Percentiles rank a stretch among this genome's conserved stretches.
These are phyloP conservation scores for Chaetodon trifasciatus DNA, from an alignment of 2,797 vertebrate genomes.

Conservation along the genomic window DNA sequence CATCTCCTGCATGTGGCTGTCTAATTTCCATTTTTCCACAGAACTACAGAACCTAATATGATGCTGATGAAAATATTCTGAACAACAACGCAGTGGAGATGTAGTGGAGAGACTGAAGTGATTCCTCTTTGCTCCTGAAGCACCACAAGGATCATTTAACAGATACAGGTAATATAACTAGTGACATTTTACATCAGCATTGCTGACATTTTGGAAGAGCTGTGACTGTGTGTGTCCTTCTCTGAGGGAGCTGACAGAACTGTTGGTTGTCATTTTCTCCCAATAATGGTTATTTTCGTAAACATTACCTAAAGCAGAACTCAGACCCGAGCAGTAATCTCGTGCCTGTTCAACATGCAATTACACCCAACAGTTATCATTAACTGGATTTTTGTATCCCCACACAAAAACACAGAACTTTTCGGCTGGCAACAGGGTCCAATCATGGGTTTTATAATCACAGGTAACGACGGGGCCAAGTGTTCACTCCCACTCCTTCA, in stretches of 20 bases:
- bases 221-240: conserved; percentile 28
- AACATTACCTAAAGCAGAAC: conserved; percentile 60
- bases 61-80: not conserved
- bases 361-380: conserved; percentile 68
- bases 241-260: conserved; percentile 22
- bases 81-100: not conserved
- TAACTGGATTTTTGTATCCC: conserved; percentile 67
- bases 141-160: conserved; percentile 1
- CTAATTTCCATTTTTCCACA: not conserved
- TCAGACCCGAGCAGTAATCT: conserved; percentile 47
- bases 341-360: conserved; percentile 64
- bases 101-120: not conserved
- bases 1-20: not conserved
- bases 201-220: conserved; percentile 30
- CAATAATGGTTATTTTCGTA: conserved; percentile 55
- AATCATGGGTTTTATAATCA: conserved; percentile 58
- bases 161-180: not conserved
- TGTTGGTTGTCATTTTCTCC: conserved; percentile 37
- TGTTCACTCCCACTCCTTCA: conserved; percentile 8
- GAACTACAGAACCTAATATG: not conserved
- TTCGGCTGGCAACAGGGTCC: conserved; percentile 34
- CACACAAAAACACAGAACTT: conserved; percentile 46
- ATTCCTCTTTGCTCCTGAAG: not conserved
- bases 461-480: conserved; percentile 38
- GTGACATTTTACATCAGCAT: conserved; percentile 4